These are phyloP conservation scores for Drosophila ficusphila DNA, from an alignment of 1,140 invertebrate species.

Conservation along the genomic window DNA sequence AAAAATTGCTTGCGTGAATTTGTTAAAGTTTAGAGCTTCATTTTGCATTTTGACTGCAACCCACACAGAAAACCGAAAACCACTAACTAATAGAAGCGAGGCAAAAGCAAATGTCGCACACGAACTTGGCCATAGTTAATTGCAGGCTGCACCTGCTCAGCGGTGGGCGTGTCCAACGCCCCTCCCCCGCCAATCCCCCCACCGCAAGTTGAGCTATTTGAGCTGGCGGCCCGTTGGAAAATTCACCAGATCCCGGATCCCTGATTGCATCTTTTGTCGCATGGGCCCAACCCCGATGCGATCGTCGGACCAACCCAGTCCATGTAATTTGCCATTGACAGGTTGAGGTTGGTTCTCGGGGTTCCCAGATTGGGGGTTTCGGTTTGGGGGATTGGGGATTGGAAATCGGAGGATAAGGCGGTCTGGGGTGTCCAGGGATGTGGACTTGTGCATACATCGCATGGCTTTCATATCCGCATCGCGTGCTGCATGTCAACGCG, in stretches of 20 bases:
- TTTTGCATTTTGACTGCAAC: constrained; percentile 36
- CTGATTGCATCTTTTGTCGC: constrained; percentile 77
- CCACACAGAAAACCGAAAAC: constrained; percentile 15
- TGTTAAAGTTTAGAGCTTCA: constrained; percentile 81
- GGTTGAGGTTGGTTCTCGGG: constrained; percentile 54
- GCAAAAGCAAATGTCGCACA: constrained; percentile 50
- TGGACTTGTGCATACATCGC: constrained; percentile 17
- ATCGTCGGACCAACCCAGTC: constrained; percentile 36
- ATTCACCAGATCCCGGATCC: not conserved
- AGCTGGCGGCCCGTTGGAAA: constrained; percentile 24
- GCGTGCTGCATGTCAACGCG: constrained; percentile 81
- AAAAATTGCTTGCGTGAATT: constrained; percentile 75
- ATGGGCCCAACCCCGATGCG: constrained; percentile 27
- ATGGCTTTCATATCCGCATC: constrained; percentile 66
- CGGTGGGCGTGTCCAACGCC: constrained; percentile 54
- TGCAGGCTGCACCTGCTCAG: constrained; percentile 63
- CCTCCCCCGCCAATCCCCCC: constrained; percentile 19
- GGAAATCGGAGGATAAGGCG: too few species aligned
- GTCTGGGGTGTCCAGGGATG: constrained; percentile 1
- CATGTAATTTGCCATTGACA: constrained; percentile 77
- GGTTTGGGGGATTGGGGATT: not conserved
- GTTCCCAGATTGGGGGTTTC: constrained; percentile 9
- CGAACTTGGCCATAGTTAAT: constrained; percentile 64
- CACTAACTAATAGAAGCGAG: not conserved
- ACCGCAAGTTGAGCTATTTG: constrained; percentile 57